Base-by-base conservation (phyloP, 2,113 vertebrate species). In the Zapus hudsonius region DNA sequence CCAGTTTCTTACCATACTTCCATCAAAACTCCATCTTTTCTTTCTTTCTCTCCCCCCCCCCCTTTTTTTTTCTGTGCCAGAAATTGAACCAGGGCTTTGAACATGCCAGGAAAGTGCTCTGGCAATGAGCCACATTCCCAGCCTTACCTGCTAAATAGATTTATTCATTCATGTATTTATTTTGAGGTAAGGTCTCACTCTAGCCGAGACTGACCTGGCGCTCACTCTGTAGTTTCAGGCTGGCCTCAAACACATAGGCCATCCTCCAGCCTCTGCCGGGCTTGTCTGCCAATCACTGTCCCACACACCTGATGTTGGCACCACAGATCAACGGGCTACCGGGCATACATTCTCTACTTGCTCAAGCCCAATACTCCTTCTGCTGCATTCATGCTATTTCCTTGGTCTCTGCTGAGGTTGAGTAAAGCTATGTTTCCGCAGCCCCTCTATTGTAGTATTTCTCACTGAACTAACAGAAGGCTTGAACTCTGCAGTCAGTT, bases 401-500 rank as follows among this genome's bases (percentile, higher is more conserved):
- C 44, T 87, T 52, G 63, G 27, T 52, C 33, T 61, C 78, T 59
- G 29, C 63, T 73, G 17, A 2, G 57, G 78, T 90, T 88, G 59
- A 73, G 80, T 52, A 69, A 38, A 42, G 57, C 36, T 36, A 2
- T 66, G 74, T 74, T 73, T 70, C 33, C 85, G 25, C 12, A 92
- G 80, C 8, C 57, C 69, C 69, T 81, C 64, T 82, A 22, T 74
- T 82, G 73, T 0, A 52, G 55, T 31, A 84, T 81, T 88, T 73
- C 44, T 31, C 80, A 78, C 36, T 55, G 44, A 69, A 9, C 63
- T 3, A 79, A 59, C 19, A 16, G 40, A 90, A 80, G 44, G 82
- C 90, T 63, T 61, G n/a, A 90, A 63, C 55, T 72, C 91, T 86
- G 89, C 91, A 87, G 93, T 89, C 40, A 84, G 47, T 2, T 33